Base-by-base conservation (phyloP, 1,140 invertebrate species). In the Trachymyrmex septentrionalis region DNA sequence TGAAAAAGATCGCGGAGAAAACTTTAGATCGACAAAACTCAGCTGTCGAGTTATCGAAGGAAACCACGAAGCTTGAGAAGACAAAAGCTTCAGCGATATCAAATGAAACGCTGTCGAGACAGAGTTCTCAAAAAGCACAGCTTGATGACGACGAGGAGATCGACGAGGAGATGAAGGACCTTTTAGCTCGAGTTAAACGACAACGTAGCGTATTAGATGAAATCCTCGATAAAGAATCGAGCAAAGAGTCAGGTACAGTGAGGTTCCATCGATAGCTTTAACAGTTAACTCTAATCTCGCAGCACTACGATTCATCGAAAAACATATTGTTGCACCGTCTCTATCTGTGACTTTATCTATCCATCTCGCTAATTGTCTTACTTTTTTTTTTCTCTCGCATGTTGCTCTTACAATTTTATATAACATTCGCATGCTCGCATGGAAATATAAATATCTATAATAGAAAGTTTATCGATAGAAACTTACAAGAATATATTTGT, bases 121-220 rank as follows among this genome's bases (percentile, higher is more conserved):
- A 87, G 87, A 94, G 66, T 67, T 91, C 92, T 6, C 92, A 92
- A n/a, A 92, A 91, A 21, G 92, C 84, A 12, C 44, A 86, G 7
- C 24, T 86, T 0, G 85, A 89, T 12, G 92, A 92, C 59, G 95
- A 96, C 24, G 96, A 96, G 66, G 96, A 96, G 63, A 95, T 93
- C 2, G 96, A 97, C 91, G 95, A 96, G 57, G 95, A 96, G 53
- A 94, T 97, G 86, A 96, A 97, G 92, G 96, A 95, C 81, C 94
- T 97, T 64, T 95, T 97, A 27, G 96, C 95, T 92, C 95, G 96
- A 87, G 96, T 97, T 87, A 96, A 97, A 93, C 96, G 96, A 90
- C 97, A 97, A 93, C 96, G 97, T 92, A 97, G 96, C 93, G 96
- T 97, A 89, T 95, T 97, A 88, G 96, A 96, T 86, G 97, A 97